Base-by-base conservation (phyloP, 2,113 vertebrate species). In the Scartelaos histophorus region DNA sequence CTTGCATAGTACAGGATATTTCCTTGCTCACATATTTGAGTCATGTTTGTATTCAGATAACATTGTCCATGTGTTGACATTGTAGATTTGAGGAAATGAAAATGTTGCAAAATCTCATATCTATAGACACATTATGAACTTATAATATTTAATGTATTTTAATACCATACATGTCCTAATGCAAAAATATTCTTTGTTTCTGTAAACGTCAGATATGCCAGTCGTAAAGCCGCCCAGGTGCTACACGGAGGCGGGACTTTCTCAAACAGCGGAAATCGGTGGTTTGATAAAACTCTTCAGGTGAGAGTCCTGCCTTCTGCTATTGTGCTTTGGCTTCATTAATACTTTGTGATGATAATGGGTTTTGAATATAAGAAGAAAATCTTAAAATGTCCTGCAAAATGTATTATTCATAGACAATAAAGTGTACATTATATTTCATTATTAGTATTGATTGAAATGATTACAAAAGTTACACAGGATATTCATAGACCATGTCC, bases 241-340 rank as follows among this genome's bases (percentile, higher is more conserved):
- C 89, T 96, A 9, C 95, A 96, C 0, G 95, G 95, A 0, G 94
- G 95, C 15, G 95, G 95, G 75, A 95, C 94, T 1, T 94, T 92
- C 77, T 95, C 94, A 71, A 96, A 95, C 90, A 95, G 94, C 0
- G 95, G 95, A 7, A 96, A 96, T 83, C 95, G 95, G 61, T 96
- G 95, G 95, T 96, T 96, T 68, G 95, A 96, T 84, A 96, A 96
- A 85, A 95, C 95, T 0, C 79, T 96, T 67, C 95, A 96, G 94
- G 95, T 95, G 74, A 85, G 73, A 58, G 9, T 21, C n/a, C 6
- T 21, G 56, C 11, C 53, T n/a, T 56, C n/a, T 56, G 21, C 4
- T 58, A 25, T 3, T 24, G 21, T 2, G 9, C 2, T 25, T 58
- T 58, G 12, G 3, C 3, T 25, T 58, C 15, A 15, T 15, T 3